Evolutionary conservation across 1,140 invertebrate species (phyloP).

Genomic region (Thaumetopoea pityocampa): DNA sequence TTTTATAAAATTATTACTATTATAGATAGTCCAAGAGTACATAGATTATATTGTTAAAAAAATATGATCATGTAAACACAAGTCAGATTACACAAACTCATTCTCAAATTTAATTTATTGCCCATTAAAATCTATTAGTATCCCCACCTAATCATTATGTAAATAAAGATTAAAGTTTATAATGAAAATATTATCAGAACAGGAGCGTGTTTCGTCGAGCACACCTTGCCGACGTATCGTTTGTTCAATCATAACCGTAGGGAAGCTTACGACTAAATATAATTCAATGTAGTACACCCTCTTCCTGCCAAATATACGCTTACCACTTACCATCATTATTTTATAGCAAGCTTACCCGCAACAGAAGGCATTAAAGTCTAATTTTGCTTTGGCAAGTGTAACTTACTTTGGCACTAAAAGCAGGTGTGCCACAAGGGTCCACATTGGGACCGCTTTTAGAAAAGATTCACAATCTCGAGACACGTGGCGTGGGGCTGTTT

Average conservation of each 20-base stretch:
- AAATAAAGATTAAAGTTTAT: conserved; percentile 12
- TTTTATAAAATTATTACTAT: too few species aligned
- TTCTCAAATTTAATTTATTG: background rate
- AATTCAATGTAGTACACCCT: conserved; percentile 70
- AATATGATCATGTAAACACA: too few species aligned
- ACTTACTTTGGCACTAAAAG: conserved; percentile 14
- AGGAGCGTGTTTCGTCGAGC: conserved; percentile 29
- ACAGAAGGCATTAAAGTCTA: conserved; percentile 24
- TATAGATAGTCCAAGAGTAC: too few species aligned
- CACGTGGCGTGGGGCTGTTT: conserved; percentile 55
- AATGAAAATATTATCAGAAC: conserved; percentile 18
- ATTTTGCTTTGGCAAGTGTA: conserved; percentile 16
- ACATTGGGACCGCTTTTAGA: conserved; percentile 56
- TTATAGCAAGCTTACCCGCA: conserved; percentile 10
- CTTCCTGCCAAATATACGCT: conserved; percentile 66
- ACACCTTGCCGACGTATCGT: conserved; percentile 66
- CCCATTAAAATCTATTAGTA: conserved; percentile 1
- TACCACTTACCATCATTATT: conserved; percentile 35
- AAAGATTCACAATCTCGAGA: conserved; percentile 57
- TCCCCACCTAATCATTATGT: conserved; percentile 1
- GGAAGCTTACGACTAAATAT: conserved; percentile 67
- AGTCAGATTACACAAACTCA: too few species aligned
- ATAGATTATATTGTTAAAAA: too few species aligned
- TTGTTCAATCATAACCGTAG: conserved; percentile 58
- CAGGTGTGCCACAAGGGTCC: conserved; percentile 65